phyloP scores from a whole-genome alignment of 2,888 invertebrate species.

The Drosophila robusta region DNA sequence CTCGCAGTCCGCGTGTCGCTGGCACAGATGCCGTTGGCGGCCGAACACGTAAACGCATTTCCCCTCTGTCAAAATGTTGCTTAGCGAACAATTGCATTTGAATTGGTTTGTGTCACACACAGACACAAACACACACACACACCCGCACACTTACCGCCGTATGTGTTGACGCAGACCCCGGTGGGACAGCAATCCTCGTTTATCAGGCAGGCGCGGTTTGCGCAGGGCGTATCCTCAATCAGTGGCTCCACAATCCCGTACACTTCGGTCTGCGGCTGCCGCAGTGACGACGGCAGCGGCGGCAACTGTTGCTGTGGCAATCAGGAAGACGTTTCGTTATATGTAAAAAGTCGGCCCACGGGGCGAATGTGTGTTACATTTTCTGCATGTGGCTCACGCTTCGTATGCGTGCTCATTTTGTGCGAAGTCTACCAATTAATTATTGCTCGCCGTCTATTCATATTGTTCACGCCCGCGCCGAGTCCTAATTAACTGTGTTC shows the following conservation, averaged over 20 bases:
- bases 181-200: conserved; percentile 95
- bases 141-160: conserved; percentile 82
- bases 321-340: conserved; percentile 27
- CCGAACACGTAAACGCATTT: conserved; percentile 90
- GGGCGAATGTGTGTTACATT: conserved; percentile 35
- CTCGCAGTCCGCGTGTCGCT: conserved; percentile 93
- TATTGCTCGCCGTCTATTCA: conserved; percentile 4
- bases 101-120: no score
- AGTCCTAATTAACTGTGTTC: not conserved
- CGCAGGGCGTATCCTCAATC: conserved; percentile 90
- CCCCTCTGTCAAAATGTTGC: conserved; percentile 83
- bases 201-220: conserved; percentile 90
- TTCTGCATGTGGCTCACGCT: conserved; percentile 9
- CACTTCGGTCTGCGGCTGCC: conserved; percentile 69
- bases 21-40: conserved; percentile 92
- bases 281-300: conserved; percentile 38
- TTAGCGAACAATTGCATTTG: no score
- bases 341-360: conserved; percentile 2
- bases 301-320: conserved; percentile 28
- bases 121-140: no score
- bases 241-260: conserved; percentile 85
- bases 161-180: conserved; percentile 87
- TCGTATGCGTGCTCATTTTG: conserved; percentile 16
- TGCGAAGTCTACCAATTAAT: not conserved
- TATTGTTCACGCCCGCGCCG: not conserved